A percentile compares a stretch with the other conserved stretches of the same genome.
phyloP scores from a whole-genome alignment of 2,888 invertebrate species.

The Dusona sp. region DNA sequence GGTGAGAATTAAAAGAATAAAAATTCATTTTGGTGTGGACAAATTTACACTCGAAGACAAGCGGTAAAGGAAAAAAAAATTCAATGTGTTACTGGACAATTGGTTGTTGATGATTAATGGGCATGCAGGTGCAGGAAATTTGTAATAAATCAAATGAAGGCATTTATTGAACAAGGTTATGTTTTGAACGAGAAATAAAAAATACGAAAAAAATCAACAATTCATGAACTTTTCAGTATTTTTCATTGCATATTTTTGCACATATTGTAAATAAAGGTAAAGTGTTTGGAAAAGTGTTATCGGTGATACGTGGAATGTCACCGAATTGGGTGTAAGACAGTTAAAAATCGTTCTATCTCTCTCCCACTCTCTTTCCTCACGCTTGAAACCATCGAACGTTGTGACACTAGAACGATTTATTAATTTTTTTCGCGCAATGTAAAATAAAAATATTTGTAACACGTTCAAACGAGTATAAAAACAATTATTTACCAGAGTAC shows the following conservation, averaged over 20 bases:
- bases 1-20: background rate
- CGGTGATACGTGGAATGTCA: conserved; percentile 52
- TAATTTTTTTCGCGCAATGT: conserved; percentile 12
- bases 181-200: conserved; percentile 39
- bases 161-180: conserved; percentile 53
- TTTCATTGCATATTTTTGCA: background rate
- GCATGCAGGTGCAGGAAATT: conserved; percentile 4
- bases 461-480: background rate
- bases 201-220: background rate
- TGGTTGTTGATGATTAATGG: background rate
- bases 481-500: conserved; percentile 61
- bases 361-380: conserved; percentile 4
- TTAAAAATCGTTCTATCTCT: conserved; percentile 21
- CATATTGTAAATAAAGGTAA: conserved; percentile 19
- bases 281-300: background rate
- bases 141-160: background rate
- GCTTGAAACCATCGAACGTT: conserved; percentile 26
- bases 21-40: background rate
- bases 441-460: background rate
- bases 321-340: conserved; percentile 21
- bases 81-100: background rate
- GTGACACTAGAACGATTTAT: conserved; percentile 23
- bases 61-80: background rate
- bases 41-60: background rate
- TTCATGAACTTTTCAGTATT: background rate